phyloP scores from a whole-genome alignment of 1,140 invertebrate species.

The Dufourea novaeangliae region DNA sequence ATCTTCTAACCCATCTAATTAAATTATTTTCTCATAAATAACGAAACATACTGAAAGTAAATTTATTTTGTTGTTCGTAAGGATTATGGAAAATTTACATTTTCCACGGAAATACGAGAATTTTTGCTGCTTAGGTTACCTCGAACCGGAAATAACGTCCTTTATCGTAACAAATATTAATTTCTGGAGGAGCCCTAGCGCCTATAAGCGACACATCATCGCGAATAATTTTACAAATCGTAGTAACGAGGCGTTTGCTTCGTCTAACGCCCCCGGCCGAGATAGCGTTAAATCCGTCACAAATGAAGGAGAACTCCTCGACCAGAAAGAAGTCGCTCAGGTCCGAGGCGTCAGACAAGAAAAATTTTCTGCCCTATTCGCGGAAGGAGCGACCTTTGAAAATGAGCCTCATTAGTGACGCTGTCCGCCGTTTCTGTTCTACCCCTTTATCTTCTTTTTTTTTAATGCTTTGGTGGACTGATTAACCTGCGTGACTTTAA shows the following conservation, averaged over 20 bases:
- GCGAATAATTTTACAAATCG: conserved; percentile 38
- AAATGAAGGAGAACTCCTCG: conserved; percentile 40
- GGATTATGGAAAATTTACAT: too few relatives aligned
- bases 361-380: conserved; percentile 35
- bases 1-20: too few relatives aligned
- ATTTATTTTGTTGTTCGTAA: too few relatives aligned
- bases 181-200: neutral
- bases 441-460: conserved; percentile 41
- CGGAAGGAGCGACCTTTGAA: conserved; percentile 42
- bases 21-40: too few relatives aligned
- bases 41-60: too few relatives aligned
- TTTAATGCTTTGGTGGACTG: conserved; percentile 24
- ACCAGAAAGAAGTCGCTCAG: conserved; percentile 22
- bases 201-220: conserved; percentile 5
- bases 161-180: conserved; percentile 6
- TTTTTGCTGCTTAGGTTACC: too few relatives aligned
- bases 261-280: conserved; percentile 6
- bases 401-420: conserved; percentile 55
- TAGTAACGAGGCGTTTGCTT: conserved; percentile 18
- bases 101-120: too few relatives aligned
- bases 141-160: neutral
- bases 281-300: conserved; percentile 42
- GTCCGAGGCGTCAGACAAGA: conserved; percentile 23
- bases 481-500: neutral
- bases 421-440: conserved; percentile 4